Percentiles rank a stretch among this genome's conserved stretches.
Conservation (phyloP, 2,888 invertebrate species). For the Matsumyia berberina region DNA sequence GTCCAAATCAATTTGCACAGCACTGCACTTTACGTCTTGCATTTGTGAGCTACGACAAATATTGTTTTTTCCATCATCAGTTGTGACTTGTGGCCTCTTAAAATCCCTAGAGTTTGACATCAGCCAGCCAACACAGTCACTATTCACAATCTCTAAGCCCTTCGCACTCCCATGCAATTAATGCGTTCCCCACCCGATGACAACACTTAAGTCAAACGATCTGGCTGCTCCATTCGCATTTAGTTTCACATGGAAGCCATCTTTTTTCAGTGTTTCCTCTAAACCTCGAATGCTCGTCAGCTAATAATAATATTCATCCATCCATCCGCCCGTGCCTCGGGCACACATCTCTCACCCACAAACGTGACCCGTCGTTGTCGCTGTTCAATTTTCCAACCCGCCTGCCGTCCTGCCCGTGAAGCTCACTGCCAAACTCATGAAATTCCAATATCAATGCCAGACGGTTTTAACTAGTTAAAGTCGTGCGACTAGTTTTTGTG, state of each 20-base stretch:
- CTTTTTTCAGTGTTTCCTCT: not conserved
- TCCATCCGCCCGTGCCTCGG: conserved; percentile 3
- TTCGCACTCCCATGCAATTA: not conserved
- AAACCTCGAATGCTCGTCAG: conserved; percentile 15
- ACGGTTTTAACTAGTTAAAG: conserved; percentile 52
- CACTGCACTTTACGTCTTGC: no score
- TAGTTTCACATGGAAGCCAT: conserved; percentile 11
- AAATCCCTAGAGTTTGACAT: no score
- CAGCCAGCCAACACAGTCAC: no score
- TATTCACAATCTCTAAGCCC: not conserved
- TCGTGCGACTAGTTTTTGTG: conserved; percentile 21
- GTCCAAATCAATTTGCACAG: no score
- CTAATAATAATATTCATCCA: conserved; percentile 33
- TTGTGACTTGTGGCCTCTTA: no score
- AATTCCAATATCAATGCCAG: conserved; percentile 55
- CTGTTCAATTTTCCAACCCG: conserved; percentile 14
- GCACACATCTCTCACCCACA: conserved; percentile 2
- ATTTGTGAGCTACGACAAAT: no score
- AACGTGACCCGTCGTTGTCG: conserved; percentile 8
- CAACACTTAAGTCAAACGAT: conserved; percentile 14
- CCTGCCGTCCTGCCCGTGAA: not conserved
- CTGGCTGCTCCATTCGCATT: not conserved
- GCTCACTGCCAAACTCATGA: conserved; percentile 38
- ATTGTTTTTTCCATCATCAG: no score
- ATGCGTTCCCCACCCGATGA: not conserved